Evolutionary conservation across 2,888 invertebrate genomes (phyloP), one percentile per base, ranked within the genome.

Genomic region (Rhagophthalmus giganteus): DNA sequence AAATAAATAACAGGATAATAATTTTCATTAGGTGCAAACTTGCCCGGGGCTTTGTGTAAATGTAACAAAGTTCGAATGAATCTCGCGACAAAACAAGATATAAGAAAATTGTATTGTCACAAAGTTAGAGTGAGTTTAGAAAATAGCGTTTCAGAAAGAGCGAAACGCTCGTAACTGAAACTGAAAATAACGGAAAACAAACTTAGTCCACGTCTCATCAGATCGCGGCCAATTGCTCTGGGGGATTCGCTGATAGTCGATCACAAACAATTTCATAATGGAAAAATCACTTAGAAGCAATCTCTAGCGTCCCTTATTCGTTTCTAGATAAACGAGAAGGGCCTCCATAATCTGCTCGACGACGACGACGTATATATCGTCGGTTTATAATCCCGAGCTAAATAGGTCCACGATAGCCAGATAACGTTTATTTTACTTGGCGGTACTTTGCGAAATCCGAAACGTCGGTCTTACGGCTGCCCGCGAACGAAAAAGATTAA

Each of bases 71-170:
- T 65, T 65, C 50, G 38, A 60, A 61, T 61, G 61, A 59, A 60
- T 58, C 57, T 57, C 57, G 55, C 57, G 53, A 54, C 60, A 61
- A 61, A 60, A 65, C 62, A 63, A 65, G 60, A 61, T 65, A 65
- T 61, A 63, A 63, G 63, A 65, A 65, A 65, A 65, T 65, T 65
- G 61, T 62, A 64, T 65, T 65, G 63, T 61, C 61, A 57, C 59
- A 56, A 63, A 64, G 58, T 60, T 62, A 48, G 49, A 50, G 53
- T 55, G 58, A 58, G 57, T 56, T 60, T 62, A 49, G 54, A 55
- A 56, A 60, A 61, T 60, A 56, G 44, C 52, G 53, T 52, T 59
- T 58, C 42, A 40, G 49, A 30, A 41, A 25, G 46, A 40, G 52
- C 30, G 40, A 48, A 42, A 54, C 11, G 48, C 34, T 48, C 35